A percentile compares a stretch with the other conserved stretches of the same genome.
Conservation (phyloP, 2,113 vertebrate genomes). For the Noctilio leporinus region DNA sequence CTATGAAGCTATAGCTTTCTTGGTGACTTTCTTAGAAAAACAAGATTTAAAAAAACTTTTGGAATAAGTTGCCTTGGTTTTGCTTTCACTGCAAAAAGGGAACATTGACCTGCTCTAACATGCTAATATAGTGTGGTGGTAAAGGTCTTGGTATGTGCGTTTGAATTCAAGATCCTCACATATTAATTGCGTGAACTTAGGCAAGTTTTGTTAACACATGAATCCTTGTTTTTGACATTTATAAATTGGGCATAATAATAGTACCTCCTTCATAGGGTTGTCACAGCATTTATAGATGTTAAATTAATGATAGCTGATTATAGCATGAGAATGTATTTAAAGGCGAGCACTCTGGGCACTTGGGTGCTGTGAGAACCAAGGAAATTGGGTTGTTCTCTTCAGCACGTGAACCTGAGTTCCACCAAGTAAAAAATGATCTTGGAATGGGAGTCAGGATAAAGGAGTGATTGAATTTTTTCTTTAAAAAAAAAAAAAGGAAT, state of each 20-base stretch:
- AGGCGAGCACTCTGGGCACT: neutral
- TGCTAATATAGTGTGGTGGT: neutral
- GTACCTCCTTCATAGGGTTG: neutral
- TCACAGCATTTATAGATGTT: neutral
- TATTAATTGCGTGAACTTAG: neutral
- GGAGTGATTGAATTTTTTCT: slow-evolving; percentile 41
- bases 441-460: slow-evolving; percentile 9
- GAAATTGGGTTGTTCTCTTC: neutral
- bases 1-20: slow-evolving; percentile 19
- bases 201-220: neutral
- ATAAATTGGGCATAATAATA: neutral
- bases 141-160: neutral
- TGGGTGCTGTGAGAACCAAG: neutral
- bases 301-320: neutral
- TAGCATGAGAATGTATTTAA: neutral
- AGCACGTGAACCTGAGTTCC: neutral
- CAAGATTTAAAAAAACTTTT: neutral
- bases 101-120: neutral
- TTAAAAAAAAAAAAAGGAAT: slow-evolving; percentile 35
- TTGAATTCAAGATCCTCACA: neutral
- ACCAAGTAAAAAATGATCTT: slow-evolving; percentile 11
- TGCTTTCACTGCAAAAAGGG: slow-evolving; percentile 8
- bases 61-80: slow-evolving; percentile 9
- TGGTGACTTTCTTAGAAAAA: slow-evolving; percentile 37
- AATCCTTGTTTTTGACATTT: neutral